A percentile compares a stretch with the other conserved stretches of the same genome.
Conservation (phyloP, 2,888 invertebrate species). For the Lapara coniferarum region DNA sequence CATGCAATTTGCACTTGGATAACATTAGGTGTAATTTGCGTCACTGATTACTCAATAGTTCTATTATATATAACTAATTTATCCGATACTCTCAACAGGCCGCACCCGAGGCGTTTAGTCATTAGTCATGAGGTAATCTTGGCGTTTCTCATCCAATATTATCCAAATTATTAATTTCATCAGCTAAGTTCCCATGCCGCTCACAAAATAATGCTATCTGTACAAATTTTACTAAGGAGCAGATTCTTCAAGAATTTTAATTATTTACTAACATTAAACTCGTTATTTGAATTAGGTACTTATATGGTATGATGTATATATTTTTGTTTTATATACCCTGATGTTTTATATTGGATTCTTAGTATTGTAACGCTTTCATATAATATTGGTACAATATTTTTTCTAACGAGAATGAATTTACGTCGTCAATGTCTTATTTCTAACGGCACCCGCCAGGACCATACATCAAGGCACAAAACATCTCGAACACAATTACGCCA, state of each 20-base stretch:
- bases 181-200: no score
- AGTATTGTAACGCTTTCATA: no score
- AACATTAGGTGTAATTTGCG: slow-evolving; percentile 13
- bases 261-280: no score
- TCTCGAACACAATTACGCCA: slow-evolving; percentile 41
- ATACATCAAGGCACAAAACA: slow-evolving; percentile 23
- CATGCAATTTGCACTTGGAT: slow-evolving; percentile 23
- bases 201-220: no score
- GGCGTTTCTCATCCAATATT: not conserved
- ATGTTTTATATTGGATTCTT: no score
- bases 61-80: not conserved
- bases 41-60: slow-evolving; percentile 7
- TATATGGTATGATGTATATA: no score
- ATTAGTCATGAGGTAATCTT: not conserved
- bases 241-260: no score
- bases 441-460: slow-evolving; percentile 3
- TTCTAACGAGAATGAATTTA: not conserved
- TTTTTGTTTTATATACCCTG: no score
- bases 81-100: not conserved
- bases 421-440: slow-evolving; percentile 17
- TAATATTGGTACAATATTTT: no score
- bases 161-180: not conserved
- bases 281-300: no score
- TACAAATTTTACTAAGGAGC: no score
- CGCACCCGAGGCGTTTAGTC: not conserved